Conservation (phyloP, 2,888 invertebrate genomes). For the Gerosis bhagava region DNA sequence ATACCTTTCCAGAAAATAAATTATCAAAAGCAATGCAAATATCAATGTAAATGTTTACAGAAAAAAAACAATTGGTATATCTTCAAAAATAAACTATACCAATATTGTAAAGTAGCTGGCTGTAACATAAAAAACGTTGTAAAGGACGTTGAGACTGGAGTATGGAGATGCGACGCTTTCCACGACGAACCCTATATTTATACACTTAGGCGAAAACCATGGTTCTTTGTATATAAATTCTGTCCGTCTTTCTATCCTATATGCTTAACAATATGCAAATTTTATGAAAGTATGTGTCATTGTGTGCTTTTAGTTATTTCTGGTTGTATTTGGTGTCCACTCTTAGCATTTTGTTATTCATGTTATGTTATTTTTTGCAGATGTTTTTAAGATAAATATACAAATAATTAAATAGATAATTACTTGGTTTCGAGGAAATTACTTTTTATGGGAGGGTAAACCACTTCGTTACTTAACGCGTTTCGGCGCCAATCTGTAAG, state of each 20-base stretch:
- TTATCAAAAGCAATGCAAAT: neutral
- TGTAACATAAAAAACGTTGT: slow-evolving; percentile 19
- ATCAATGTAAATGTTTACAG: too few species aligned
- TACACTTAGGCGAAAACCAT: slow-evolving; percentile 35
- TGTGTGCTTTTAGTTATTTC: slow-evolving; percentile 37
- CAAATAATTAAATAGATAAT: neutral
- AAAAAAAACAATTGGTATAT: too few species aligned
- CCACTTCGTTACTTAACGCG: too few species aligned
- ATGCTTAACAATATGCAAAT: slow-evolving; percentile 35
- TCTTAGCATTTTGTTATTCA: slow-evolving; percentile 40
- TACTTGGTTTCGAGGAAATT: too few species aligned
- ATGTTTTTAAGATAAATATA: slow-evolving; percentile 17
- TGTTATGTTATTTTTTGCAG: slow-evolving; percentile 37
- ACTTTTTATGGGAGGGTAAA: too few species aligned
- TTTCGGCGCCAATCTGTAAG: too few species aligned
- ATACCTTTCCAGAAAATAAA: too few species aligned
- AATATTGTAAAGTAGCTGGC: neutral
- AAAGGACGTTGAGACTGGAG: slow-evolving; percentile 22
- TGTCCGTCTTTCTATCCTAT: slow-evolving; percentile 42
- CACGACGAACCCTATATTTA: slow-evolving; percentile 32
- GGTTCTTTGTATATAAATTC: slow-evolving; percentile 32
- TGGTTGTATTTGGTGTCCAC: slow-evolving; percentile 49
- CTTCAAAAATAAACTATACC: slow-evolving; percentile 3
- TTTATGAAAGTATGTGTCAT: slow-evolving; percentile 31
- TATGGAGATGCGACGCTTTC: slow-evolving; percentile 24